Evolutionary conservation across 2,797 vertebrate genomes (phyloP), one percentile per base, ranked within the genome.

Genomic region (Adrianichthys oophorus): DNA sequence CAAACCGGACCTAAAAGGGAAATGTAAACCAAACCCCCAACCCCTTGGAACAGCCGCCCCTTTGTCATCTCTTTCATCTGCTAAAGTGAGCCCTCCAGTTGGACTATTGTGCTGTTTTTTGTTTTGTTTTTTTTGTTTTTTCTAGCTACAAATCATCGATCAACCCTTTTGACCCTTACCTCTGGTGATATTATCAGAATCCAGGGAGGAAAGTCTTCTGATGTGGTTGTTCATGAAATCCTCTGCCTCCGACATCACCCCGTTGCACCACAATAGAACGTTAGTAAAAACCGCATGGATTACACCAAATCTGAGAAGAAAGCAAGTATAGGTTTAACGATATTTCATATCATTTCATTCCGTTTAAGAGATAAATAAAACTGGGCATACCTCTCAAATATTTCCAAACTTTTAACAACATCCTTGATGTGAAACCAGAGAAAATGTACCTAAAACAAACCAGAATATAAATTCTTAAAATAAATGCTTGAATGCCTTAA

Each of bases 251-350:
- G 95, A 92, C 90, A 98, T 90, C 65, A 99, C 92, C 0, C 95
- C 93, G 7, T 94, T 96, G 88, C 94, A 92, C 98, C 98, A 99
- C 67, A 99, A 84, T 15, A 99, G 93, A 48, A 99, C 90, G 85
- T 99, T 99, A 59, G 98, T 99, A 79, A 98, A 97, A 62, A 99
- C 96, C 0, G 98, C 96, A 51, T 99, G 98, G 80, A 99, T 98
- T 56, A 99, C 94, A 4, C 98, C 98, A 59, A 99, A 99, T 78
- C 98, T 99, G 84, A 16, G 7, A 23, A 61, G n/a, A 61, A 32
- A 73, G 16, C n/a, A 37, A 12, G 32, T 10, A 12, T 3, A 21
- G 10, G 10, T 17, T 7, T 45, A 56, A 45, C 45, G 1, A 19
- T n/a, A 17, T 18, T n/a, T 4, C 19, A 10, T 10, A 18, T 45